phyloP scores from a whole-genome alignment of 2,113 vertebrate species.

The Thunnus thynnus region DNA sequence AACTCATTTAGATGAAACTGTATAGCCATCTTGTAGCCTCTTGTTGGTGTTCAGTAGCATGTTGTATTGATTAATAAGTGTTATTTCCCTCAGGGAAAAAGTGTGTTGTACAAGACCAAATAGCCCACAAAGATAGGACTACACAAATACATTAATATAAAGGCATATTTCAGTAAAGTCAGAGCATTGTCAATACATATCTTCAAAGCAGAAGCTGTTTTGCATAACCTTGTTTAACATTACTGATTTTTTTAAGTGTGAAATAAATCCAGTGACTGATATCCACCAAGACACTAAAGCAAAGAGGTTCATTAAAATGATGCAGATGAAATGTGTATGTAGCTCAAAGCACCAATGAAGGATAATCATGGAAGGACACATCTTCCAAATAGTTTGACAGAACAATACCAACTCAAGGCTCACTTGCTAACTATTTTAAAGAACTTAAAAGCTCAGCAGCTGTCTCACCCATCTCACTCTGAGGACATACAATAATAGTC shows the following conservation, averaged over 20 bases:
- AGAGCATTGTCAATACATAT: conserved; percentile 18
- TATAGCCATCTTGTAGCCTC: conserved; percentile 39
- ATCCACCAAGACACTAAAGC: conserved; percentile 29
- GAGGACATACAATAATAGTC: conserved; percentile 1
- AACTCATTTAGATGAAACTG: conserved; percentile 57
- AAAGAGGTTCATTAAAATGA: conserved; percentile 54
- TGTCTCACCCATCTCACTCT: conserved; percentile 2
- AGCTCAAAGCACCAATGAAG: conserved; percentile 43
- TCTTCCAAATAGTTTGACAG: conserved; percentile 11
- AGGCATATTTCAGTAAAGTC: conserved; percentile 20
- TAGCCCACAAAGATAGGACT: conserved; percentile 40
- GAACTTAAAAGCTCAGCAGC: background rate
- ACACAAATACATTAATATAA: conserved; percentile 14
- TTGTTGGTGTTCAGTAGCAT: conserved; percentile 51
- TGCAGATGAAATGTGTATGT: conserved; percentile 41
- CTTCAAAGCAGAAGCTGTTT: conserved; percentile 4
- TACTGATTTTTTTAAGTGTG: conserved; percentile 4
- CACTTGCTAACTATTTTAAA: background rate
- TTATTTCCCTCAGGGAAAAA: conserved; percentile 42
- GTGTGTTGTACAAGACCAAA: conserved; percentile 40
- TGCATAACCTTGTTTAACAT: conserved; percentile 42
- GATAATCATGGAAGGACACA: conserved; percentile 21
- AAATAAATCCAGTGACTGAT: conserved; percentile 35
- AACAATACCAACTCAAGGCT: conserved; percentile 9
- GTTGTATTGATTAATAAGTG: conserved; percentile 65